Evolutionary conservation across 2,797 vertebrate genomes (phyloP), one percentile per base, ranked within the genome.

Genomic region (Sternarchorhynchus goeldii): DNA sequence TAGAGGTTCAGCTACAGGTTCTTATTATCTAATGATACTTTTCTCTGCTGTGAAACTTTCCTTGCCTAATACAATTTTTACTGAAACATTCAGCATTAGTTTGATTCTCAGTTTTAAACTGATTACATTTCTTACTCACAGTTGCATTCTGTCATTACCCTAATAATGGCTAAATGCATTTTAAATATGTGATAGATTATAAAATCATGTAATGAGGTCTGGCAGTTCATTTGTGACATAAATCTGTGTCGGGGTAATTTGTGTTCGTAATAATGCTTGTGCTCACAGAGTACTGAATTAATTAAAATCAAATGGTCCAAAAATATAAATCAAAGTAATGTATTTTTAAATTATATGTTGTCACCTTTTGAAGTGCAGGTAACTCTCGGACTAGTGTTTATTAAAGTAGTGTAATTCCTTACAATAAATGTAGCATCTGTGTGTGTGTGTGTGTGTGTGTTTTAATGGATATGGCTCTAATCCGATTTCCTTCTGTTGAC

Each of bases 131-230:
- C 58, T 76, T 81, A 83, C 76, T 81, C 85, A 82, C 74, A 85
- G 90, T 91, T 86, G 87, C 87, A 88, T 89, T 88, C 86, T 82
- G 76, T 84, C 86, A 90, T 93, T 92, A 91, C 85, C 87, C 86
- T 91, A 91, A 92, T 91, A 90, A 91, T 88, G 84, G 86, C 83
- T 92, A 92, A 93, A 93, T 92, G 90, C 89, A 88, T 93, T 92
- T 92, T 92, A 91, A 93, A 91, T 90, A 93, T 87, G 87, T 90
- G 90, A 92, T 91, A 90, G 86, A 92, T 94, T 91, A 92, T 88
- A 85, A 89, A 90, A 83, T 80, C 74, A 36, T 85, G 87, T 89
- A 91, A 91, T 82, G 89, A 88, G 88, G 78, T 87, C 86, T 87
- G 84, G 88, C 88, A 89, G 90, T 91, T 90, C 88, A 87, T 88